Evolutionary conservation across 2,888 invertebrate genomes (phyloP), one percentile per base, ranked within the genome.

Genomic region (Syrphus vitripennis): DNA sequence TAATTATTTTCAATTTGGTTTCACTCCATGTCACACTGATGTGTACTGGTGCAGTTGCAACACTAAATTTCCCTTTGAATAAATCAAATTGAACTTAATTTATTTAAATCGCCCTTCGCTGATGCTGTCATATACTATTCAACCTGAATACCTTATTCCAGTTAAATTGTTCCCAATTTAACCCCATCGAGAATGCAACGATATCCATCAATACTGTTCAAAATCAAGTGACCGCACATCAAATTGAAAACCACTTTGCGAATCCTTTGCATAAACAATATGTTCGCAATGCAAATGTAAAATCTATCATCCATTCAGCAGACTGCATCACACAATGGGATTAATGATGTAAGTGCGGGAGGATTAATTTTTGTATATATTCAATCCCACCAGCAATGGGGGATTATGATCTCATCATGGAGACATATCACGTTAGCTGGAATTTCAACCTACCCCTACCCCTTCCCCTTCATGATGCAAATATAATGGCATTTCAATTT

Each of bases 211-310:
- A n/a, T n/a, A n/a, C n/a, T n/a, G n/a, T n/a, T 6, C 45, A 48
- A 48, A 77, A 50, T 59, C 76, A 45, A 59, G 48, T 69, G 57
- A 34, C 69, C 76, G n/a, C n/a, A 69, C 34, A 26, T 12, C 21
- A 42, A 67, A 29, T 50, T 53, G 59, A 77, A 61, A 61, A 70
- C 9, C 53, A 63, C 31, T 55, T 53, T 31, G 12, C 24, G 53
- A 42, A 71, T 21, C 61, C 71, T 31, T 55, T 45, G 63, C 71
- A 78, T 71, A 63, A 55, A 63, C 61, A 78, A 78, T 78, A 61
- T 24, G 24, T 34, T 34, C n/a, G 16, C 37, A 70, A 61, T 78
- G 70, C 61, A 70, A 61, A 67, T 67, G n/a, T n/a, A 1, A 34
- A 67, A 50, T 45, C 65, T n/a, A 67, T 50, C 34, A 48, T n/a